Evolutionary conservation across 2,113 vertebrate genomes (phyloP).

Genomic region (Paraplagusia blochii): DNA sequence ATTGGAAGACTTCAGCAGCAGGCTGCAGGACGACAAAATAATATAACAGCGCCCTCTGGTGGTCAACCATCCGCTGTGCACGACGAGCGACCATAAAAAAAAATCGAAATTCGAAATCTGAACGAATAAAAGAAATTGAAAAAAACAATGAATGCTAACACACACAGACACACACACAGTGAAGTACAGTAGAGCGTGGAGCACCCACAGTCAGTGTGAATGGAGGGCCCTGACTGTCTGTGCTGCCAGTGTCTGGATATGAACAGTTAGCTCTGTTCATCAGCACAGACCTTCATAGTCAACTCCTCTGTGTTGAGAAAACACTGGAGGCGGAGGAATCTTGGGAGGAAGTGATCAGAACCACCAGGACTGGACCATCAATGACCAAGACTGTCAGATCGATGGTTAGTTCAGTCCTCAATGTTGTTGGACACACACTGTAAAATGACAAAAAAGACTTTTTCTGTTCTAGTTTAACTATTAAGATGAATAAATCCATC

Average conservation of each 20-base stretch:
- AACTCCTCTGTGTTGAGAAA: slow-evolving; percentile 40
- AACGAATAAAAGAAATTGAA: background rate
- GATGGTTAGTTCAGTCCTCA: no score
- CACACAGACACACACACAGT: background rate
- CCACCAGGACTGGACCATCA: no score
- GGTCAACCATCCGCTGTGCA: slow-evolving; percentile 35
- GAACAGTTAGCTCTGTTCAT: slow-evolving; percentile 30
- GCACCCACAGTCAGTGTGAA: background rate
- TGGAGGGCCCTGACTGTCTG: slow-evolving; percentile 14
- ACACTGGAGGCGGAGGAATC: slow-evolving; percentile 28
- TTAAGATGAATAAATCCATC: no score
- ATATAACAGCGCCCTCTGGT: slow-evolving; percentile 59
- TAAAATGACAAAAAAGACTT: no score
- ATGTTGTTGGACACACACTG: no score
- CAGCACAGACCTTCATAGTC: slow-evolving; percentile 26
- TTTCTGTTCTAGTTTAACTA: no score
- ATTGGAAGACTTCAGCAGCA: no score
- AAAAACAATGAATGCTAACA: no score
- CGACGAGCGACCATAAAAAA: background rate
- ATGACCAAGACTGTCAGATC: no score
- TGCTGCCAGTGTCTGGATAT: slow-evolving; percentile 14
- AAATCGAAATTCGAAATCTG: background rate
- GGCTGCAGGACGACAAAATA: no score
- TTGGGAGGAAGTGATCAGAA: slow-evolving; percentile 24
- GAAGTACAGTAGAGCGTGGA: no score